Evolutionary conservation across 2,113 vertebrate genomes (phyloP), one percentile per base, ranked within the genome.

Genomic region (Platysternon megacephalum): DNA sequence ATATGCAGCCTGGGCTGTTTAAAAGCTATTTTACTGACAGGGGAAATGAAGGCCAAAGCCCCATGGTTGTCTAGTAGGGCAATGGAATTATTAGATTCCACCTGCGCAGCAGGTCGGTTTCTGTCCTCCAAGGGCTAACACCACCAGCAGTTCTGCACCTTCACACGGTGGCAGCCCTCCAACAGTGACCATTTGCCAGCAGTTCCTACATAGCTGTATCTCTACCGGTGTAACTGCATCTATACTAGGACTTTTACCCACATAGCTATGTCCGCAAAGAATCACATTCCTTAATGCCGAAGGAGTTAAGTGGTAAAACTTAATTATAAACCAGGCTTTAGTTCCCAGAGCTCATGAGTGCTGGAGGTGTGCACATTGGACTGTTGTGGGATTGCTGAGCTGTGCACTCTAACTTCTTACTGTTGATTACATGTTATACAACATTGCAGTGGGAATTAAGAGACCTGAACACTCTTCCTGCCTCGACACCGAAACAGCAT

Each of bases 11-110:
- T 42, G 8, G 74, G 76, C 55, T 80, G 51, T 88, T 85, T 85
- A 84, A 97, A 92, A 88, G 56, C 44, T 82, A 11, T 83, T 96
- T 86, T 85, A 89, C 78, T 91, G 85, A 58, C 61, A 84, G 91
- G 44, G 48, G 80, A 35, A n/a, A 78, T 91, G 85, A 89, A 95
- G 91, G 83, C 42, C 88, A 88, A 88, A 93, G 55, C 56, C 93
- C 72, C n/a, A 5, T 46, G 9, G 48, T 91, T 95, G 35, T 81
- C 42, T 56, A 92, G 52, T 52, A 80, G 61, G 56, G 53, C 35
- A 80, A 52, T 85, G 90, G 91, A 90, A 95, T 78, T n/a, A 82
- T 76, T 93, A 87, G 0, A 48, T 95, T 96, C 90, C 87, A 89
- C 65, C 82, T 83, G 93, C 92, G 79, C 87, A 95, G 81, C 2